These are phyloP conservation scores for Zootoca vivipara DNA, from an alignment of 2,113 vertebrate species.

Conservation along the genomic window DNA sequence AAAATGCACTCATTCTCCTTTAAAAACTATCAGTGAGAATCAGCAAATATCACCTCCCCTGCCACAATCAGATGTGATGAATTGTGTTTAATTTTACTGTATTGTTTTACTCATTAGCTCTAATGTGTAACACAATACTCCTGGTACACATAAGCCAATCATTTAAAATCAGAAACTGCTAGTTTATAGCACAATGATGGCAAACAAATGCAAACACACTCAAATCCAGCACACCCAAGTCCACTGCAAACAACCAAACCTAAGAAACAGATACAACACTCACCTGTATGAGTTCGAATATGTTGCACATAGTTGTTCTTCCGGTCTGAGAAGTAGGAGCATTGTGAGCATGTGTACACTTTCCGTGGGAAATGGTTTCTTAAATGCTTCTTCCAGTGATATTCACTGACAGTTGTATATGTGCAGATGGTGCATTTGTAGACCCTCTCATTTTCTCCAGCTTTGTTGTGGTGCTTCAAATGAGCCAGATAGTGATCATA, in stretches of 20 bases:
- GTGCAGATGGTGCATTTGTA: constrained; percentile 97
- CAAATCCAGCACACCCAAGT: not conserved
- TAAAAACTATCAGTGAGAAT: not conserved
- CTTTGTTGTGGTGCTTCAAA: constrained; percentile 94
- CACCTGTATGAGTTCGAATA: constrained; percentile 97
- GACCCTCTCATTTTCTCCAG: constrained; percentile 86
- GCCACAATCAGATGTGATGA: not conserved
- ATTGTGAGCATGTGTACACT: constrained; percentile 95
- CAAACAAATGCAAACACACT: not conserved
- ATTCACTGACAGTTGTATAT: constrained; percentile 96
- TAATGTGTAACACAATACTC: not conserved
- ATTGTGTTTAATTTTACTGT: not conserved
- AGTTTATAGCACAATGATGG: not conserved
- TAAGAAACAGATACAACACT: constrained; percentile 18
- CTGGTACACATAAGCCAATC: not conserved
- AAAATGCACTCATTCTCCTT: not conserved
- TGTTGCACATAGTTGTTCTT: constrained; percentile 99
- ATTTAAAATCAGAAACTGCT: not conserved
- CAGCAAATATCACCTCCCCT: too few relatives aligned
- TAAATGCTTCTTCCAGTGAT: constrained; percentile 99
- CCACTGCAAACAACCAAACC: not conserved
- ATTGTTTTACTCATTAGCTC: not conserved
- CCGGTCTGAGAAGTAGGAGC: constrained; percentile 96
- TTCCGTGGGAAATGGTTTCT: constrained; percentile 98
- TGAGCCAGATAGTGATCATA: constrained; percentile 98